A percentile compares a stretch with the other conserved stretches of the same genome.
Evolutionary conservation across 2,113 vertebrate genomes (phyloP).

Genomic region (Cynopterus brachyotis): DNA sequence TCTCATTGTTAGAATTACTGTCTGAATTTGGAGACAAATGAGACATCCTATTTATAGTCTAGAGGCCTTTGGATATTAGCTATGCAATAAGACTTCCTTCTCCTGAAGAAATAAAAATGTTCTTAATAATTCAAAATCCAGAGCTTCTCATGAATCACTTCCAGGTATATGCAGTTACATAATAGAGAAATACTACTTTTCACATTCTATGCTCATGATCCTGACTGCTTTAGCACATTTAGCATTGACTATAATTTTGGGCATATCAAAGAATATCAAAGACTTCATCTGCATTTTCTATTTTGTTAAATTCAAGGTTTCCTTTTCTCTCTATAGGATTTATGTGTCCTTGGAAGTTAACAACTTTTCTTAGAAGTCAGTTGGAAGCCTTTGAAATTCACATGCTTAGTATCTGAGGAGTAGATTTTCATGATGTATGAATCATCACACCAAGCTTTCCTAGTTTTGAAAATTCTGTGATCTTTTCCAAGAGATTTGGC

Average conservation of each 20-base stretch:
- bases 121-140: not conserved
- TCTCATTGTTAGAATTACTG: not conserved
- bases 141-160: not conserved
- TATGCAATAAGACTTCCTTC: not conserved
- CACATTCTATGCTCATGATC: not conserved
- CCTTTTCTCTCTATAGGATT: not conserved
- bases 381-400: conserved; percentile 38
- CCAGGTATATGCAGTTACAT: not conserved
- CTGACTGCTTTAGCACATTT: not conserved
- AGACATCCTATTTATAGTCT: not conserved
- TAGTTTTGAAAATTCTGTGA: conserved; percentile 24
- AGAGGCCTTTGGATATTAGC: not conserved
- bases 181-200: not conserved
- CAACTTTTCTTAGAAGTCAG: conserved; percentile 43
- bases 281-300: not conserved
- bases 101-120: not conserved
- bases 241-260: not conserved
- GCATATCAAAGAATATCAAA: not conserved
- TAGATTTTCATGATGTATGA: conserved; percentile 33
- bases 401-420: not conserved
- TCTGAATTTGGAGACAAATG: not conserved
- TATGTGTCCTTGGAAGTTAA: not conserved
- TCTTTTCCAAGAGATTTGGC: conserved; percentile 27
- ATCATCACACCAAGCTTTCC: conserved; percentile 16
- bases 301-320: conserved; percentile 45